These are phyloP conservation scores for Priapulus caudatus DNA, from an alignment of 2,888 invertebrate genomes.

Conservation along the genomic window DNA sequence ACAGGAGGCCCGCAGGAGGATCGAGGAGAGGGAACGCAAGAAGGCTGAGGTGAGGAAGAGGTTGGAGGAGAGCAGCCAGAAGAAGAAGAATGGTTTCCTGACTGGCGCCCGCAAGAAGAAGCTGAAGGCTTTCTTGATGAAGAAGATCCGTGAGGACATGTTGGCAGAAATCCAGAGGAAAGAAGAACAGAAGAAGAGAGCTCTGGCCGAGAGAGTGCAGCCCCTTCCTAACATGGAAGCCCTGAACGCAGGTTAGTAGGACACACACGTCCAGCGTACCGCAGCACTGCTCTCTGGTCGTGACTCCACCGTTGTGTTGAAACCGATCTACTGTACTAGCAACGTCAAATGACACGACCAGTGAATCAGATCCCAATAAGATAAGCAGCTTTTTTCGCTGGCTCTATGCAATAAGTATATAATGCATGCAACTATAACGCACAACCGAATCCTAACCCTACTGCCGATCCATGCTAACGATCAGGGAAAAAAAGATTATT, in stretches of 20 bases:
- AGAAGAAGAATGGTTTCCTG: conserved; percentile 99
- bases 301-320: too few relatives aligned
- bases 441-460: too few relatives aligned
- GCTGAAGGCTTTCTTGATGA: conserved; percentile 49
- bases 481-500: too few relatives aligned
- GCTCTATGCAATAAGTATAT: too few relatives aligned
- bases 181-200: conserved; percentile 12
- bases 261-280: too few relatives aligned
- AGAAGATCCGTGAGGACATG: conserved; percentile 11
- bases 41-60: conserved; percentile 97
- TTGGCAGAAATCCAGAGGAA: conserved; percentile 7
- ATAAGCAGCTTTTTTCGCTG: too few relatives aligned
- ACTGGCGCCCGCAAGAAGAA: conserved; percentile 99
- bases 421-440: too few relatives aligned
- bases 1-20: conserved; percentile 92
- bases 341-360: too few relatives aligned
- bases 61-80: conserved; percentile 95
- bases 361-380: too few relatives aligned
- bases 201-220: conserved; percentile 8
- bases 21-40: conserved; percentile 94
- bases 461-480: too few relatives aligned
- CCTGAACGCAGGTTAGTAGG: conserved; percentile 9
- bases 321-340: too few relatives aligned
- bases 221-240: conserved; percentile 12
- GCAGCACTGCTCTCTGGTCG: too few relatives aligned